Base-by-base conservation (phyloP, 2,113 vertebrate genomes). In the Podiceps cristatus region DNA sequence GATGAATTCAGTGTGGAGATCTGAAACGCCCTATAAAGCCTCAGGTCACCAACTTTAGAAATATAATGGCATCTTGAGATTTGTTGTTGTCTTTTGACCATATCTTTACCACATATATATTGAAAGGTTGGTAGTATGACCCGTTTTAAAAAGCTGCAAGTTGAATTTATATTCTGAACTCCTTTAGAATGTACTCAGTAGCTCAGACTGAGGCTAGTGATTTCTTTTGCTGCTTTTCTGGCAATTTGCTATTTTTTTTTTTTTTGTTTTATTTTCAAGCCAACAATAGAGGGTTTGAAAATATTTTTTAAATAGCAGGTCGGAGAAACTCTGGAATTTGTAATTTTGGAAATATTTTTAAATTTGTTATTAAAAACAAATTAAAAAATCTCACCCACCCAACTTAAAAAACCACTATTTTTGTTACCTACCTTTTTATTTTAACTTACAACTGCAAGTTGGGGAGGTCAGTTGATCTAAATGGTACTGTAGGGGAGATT, bases 281-380 rank as follows among this genome's bases (percentile, higher is more conserved):
- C 44, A 84, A 7, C 11, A n/a, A 7, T 9, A 35, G 12, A 18
- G 24, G 8, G 10, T 0, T 33, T 50, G 25, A 1, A 1, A 4
- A 24, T 28, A 53, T 66, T n/a, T 22, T 71, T 40, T 63, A 27
- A 72, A 40, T 23, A 71, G 14, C 33, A 76, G 16, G 29, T 71
- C 28, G 56, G 31, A 75, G 31, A 75, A 79, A 62, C 11, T 47
- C 44, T 24, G 8, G 6, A 80, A 53, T 58, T 56, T 12, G 2
- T 45, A 17, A n/a, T 25, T 59, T 58, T 68, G 9, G 4, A 73
- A 58, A 55, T 45, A 53, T 42, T 56, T 18, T 33, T 10, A 0
- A 42, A 40, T 37, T 45, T 73, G 10, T 47, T 77, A 14, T 19
- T 29, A 47, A 15, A 14, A 6, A 40, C 11, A 25, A 19, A 24